These are phyloP conservation scores for Peromyscus aztecus DNA, from an alignment of 2,797 vertebrate genomes.

Conservation along the genomic window DNA sequence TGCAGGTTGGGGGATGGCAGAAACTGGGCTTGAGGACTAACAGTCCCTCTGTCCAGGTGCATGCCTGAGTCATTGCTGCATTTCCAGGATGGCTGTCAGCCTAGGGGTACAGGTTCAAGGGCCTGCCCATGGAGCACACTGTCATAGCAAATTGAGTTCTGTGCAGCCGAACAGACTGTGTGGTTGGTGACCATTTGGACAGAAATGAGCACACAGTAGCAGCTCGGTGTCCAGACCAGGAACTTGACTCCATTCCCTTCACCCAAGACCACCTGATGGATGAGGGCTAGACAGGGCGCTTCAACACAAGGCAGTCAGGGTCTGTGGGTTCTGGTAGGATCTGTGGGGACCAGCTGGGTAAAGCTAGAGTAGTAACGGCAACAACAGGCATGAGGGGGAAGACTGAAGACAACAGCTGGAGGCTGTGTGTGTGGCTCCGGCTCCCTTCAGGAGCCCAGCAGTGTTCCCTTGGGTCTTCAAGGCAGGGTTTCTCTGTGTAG, in stretches of 20 bases:
- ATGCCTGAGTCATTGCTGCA: neutral
- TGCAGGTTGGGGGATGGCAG: no score
- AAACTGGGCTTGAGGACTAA: neutral
- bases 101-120: neutral
- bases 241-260: neutral
- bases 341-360: neutral
- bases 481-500: neutral
- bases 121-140: neutral
- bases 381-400: neutral
- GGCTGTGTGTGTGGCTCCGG: neutral
- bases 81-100: neutral
- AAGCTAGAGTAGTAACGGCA: neutral
- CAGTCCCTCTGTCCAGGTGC: neutral
- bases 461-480: neutral
- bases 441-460: fast-evolving
- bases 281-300: neutral
- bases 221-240: neutral
- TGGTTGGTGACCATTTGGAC: neutral
- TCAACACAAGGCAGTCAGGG: neutral
- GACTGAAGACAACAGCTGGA: neutral
- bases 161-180: neutral
- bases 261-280: neutral
- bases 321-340: neutral
- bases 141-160: neutral
- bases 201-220: neutral